Conservation (phyloP, 2,888 invertebrate genomes). For the Escarpia spicata region DNA sequence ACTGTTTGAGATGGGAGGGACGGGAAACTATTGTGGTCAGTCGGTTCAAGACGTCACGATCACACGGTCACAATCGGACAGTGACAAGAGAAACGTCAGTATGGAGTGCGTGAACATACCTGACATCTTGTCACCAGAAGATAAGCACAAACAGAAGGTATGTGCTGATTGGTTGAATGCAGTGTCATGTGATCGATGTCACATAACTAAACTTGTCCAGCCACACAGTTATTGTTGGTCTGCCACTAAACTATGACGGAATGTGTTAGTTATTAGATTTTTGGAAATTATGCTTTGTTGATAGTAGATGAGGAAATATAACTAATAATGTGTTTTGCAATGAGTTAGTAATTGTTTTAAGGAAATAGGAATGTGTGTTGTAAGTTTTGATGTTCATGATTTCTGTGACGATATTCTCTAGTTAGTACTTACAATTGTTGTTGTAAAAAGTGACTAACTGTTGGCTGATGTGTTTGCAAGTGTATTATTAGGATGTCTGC, state of each 20-base stretch:
- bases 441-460: too few relatives aligned
- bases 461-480: too few relatives aligned
- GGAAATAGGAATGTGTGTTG: background rate
- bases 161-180: background rate
- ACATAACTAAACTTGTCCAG: background rate
- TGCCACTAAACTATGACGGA: background rate
- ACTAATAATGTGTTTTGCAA: background rate
- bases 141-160: background rate
- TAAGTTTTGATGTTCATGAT: background rate
- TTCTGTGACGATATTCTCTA: background rate
- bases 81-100: background rate
- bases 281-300: background rate
- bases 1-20: constrained; percentile 39
- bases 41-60: background rate
- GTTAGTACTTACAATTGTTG: too few relatives aligned
- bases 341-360: background rate
- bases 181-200: background rate
- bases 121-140: background rate
- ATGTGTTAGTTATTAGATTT: background rate
- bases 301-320: background rate
- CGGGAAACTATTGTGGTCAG: background rate
- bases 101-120: background rate
- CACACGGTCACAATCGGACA: background rate
- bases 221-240: background rate
- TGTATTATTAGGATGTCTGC: too few relatives aligned